Base-by-base conservation (phyloP, 1,140 invertebrate species). In the Cyrtorhinus lividipennis region DNA sequence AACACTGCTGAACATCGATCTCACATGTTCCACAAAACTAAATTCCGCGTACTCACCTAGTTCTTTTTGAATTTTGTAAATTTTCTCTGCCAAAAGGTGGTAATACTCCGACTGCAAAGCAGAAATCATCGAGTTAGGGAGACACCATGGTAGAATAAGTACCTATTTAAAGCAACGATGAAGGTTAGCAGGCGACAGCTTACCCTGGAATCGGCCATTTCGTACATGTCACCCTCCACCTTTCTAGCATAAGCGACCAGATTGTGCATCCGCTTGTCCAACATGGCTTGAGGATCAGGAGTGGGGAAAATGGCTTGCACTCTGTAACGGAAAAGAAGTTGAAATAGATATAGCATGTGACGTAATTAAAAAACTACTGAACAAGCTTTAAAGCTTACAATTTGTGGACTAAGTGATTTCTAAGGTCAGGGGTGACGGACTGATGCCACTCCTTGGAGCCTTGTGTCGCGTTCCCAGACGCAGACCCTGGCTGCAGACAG, bases 51-150 rank as follows among this genome's bases (percentile, higher is more conserved):
- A 84, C 70, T 86, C 81, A 74, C 87, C 88, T 22, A 99, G 75
- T 73, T 99, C 96, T 72, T 99, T 99, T 73, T 99, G 95, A 66
- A 99, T 99, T 76, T 99, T 99, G 72, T 99, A 99, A 66, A 99
- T 99, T 74, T 99, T 99, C 71, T 99, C 95, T 0, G 97, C 97
- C 20, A 99, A 74, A 56, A 98, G 74, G 73, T 99, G 95, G 74
- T 99, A 99, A 76, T 99, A 99, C 71, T 98, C 93, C 15, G 95
- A 96, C 71, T 81, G 70, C 13, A 70, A 72, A 66, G 64, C 59
- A 62, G 64, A 66, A 65, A 45, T 64, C 5, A 23, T 5, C n/a
- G 5, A 23, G n/a, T 10, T 18, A 56, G 8, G 10, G 10, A 56
- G 23, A 56, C n/a, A 18, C 18, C 10, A 56, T 56, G 53, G n/a